These are phyloP conservation scores for Camponotus floridanus DNA, from an alignment of 1,140 invertebrate species.

Conservation along the genomic window DNA sequence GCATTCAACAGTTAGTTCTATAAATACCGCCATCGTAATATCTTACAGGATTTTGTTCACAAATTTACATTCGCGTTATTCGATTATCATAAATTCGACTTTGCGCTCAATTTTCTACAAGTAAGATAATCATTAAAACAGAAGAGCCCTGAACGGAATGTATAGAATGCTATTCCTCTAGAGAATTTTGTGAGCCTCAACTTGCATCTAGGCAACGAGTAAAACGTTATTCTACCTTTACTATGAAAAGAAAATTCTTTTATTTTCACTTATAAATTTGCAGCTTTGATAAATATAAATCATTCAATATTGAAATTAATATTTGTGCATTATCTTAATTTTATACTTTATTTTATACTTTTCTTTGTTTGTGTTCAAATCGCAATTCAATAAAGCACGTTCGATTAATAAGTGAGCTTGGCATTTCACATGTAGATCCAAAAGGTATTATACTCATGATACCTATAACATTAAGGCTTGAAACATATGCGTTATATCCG, in stretches of 20 bases:
- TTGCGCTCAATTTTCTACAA: constrained; percentile 14
- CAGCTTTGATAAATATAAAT: background rate
- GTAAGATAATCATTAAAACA: constrained; percentile 20
- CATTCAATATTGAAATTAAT: background rate
- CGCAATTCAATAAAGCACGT: background rate
- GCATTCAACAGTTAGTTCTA: background rate
- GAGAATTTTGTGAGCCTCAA: background rate
- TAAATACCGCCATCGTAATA: background rate
- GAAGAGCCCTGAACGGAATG: constrained; percentile 4
- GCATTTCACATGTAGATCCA: background rate
- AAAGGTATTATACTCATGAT: constrained; percentile 6
- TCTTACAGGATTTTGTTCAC: background rate
- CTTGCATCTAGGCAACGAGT: background rate
- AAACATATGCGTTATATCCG: background rate
- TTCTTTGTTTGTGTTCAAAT: background rate
- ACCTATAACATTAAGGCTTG: constrained; percentile 3
- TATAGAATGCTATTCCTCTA: constrained; percentile 34
- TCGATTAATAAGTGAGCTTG: constrained; percentile 1
- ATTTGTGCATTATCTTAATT: background rate
- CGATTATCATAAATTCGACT: background rate
- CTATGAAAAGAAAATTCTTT: background rate
- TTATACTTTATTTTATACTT: background rate
- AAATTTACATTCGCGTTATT: constrained; percentile 16
- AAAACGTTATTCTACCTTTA: background rate
- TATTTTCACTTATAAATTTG: background rate